Base-by-base conservation (phyloP, 2,797 vertebrate species). In the Austrolebias charrua region DNA sequence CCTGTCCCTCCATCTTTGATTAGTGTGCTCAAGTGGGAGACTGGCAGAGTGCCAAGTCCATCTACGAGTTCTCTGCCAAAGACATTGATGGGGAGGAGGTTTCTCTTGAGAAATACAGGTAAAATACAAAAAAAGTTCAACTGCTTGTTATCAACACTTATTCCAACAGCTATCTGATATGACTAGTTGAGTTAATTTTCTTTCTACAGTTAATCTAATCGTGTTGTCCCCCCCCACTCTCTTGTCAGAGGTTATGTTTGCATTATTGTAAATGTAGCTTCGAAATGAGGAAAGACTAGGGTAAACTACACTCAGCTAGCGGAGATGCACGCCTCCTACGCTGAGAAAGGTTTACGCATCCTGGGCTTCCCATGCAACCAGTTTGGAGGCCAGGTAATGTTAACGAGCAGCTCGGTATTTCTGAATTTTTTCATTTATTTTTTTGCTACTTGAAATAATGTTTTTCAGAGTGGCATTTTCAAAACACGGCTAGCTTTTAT, bases 261-360 rank as follows among this genome's bases (percentile, higher is more conserved):
- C 70, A 89, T 99, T 84, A 91, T 99, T 78, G 94, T 95, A 63
- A 99, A 99, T 2, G 94, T 99, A 0, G 98, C 98, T 55, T 96
- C 96, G 0, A 95, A 99, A 71, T 99, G 98, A 99, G 96, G 96
- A 51, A 99, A 98, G 72, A 98, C 97, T 0, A 60, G 71, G 0
- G 95, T 98, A 88, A 99, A 98, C 95, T 99, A 99, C 85, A 97
- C 95, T 95, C 95, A 99, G 96, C 85, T 99, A 15, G 94, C 84
- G 67, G 87, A 81, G 24, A 76, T 99, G 93, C 94, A 98, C 94
- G 93, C 86, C 86, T 77, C 92, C 85, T 94, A 95, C 0, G 93
- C 96, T 94, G 96, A 96, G 91, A 88, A 56, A 43, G 96, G 96
- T 96, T 96, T 99, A 92, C 94, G 94, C 55, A 97, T 99, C 89